Percentiles rank a stretch among this genome's conserved stretches.
Evolutionary conservation across 2,888 invertebrate species (phyloP).

Genomic region (Dyspetes luteomarginatus): DNA sequence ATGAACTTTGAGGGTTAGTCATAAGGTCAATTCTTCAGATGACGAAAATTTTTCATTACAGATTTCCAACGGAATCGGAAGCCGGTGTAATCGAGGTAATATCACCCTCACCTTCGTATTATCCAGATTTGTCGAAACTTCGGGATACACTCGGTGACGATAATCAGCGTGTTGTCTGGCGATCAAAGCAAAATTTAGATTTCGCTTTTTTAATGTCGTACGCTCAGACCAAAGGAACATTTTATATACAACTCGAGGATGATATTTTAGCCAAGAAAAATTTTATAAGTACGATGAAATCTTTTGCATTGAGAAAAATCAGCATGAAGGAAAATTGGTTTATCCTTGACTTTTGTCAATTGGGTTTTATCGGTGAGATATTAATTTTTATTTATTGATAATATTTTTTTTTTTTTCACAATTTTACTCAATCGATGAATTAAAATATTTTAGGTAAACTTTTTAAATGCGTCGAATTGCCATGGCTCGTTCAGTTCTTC

Average conservation of each 20-base stretch:
- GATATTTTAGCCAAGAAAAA: constrained; percentile 95
- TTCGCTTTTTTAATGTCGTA: constrained; percentile 98
- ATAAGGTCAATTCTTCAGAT: too few relatives aligned
- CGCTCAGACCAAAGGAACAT: constrained; percentile 93
- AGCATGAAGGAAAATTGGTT: constrained; percentile 93
- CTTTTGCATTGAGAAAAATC: constrained; percentile 91
- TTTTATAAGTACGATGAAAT: constrained; percentile 93
- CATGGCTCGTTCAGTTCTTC: constrained; percentile 95
- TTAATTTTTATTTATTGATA: constrained; percentile 35
- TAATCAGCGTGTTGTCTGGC: constrained; percentile 93
- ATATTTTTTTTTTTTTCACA: not conserved
- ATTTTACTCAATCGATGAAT: constrained; percentile 45
- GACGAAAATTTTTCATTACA: constrained; percentile 83
- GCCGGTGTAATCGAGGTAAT: constrained; percentile 95
- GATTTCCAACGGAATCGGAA: constrained; percentile 90
- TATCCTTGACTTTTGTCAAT: constrained; percentile 95
- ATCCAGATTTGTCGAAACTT: constrained; percentile 92
- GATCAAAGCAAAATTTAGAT: constrained; percentile 97
- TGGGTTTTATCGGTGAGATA: constrained; percentile 94
- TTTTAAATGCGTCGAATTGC: constrained; percentile 94
- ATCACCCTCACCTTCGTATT: constrained; percentile 93
- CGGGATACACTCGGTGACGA: constrained; percentile 94
- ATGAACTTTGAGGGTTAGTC: too few relatives aligned
- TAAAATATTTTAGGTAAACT: constrained; percentile 88
- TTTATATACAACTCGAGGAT: constrained; percentile 97